A percentile compares a stretch with the other conserved stretches of the same genome.
Conservation (phyloP, 2,113 vertebrate species). For the Chunga burmeisteri region DNA sequence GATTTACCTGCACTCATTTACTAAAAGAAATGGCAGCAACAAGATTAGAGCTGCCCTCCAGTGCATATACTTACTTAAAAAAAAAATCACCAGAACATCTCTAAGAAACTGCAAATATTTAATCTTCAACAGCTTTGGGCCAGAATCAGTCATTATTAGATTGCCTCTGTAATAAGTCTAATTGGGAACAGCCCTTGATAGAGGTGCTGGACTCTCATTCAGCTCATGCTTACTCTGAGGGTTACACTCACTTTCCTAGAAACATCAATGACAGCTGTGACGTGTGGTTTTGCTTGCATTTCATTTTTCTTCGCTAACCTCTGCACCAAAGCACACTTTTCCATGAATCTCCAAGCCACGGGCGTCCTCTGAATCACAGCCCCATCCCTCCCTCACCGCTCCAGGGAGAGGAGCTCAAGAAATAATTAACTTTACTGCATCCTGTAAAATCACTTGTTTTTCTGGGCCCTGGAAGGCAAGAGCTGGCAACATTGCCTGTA, state of each 20-base stretch:
- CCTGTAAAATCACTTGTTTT: not conserved
- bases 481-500: not conserved
- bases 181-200: not conserved
- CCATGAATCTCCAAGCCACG: not conserved
- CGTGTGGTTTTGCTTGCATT: not conserved
- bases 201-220: not conserved
- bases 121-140: not conserved
- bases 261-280: not conserved
- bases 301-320: not conserved
- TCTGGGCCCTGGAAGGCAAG: not conserved
- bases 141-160: not conserved
- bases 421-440: constrained; percentile 23
- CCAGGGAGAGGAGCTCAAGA: not conserved
- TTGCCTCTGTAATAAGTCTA: not conserved
- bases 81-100: not conserved
- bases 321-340: not conserved
- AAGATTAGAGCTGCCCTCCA: not conserved
- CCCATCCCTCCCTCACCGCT: not conserved
- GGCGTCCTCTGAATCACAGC: not conserved
- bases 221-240: not conserved
- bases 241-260: not conserved
- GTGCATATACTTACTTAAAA: not conserved
- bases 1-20: not conserved
- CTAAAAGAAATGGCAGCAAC: not conserved
- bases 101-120: not conserved